Evolutionary conservation across 2,113 vertebrate genomes (phyloP), one percentile per base, ranked within the genome.

Genomic region (Falco punctatus): DNA sequence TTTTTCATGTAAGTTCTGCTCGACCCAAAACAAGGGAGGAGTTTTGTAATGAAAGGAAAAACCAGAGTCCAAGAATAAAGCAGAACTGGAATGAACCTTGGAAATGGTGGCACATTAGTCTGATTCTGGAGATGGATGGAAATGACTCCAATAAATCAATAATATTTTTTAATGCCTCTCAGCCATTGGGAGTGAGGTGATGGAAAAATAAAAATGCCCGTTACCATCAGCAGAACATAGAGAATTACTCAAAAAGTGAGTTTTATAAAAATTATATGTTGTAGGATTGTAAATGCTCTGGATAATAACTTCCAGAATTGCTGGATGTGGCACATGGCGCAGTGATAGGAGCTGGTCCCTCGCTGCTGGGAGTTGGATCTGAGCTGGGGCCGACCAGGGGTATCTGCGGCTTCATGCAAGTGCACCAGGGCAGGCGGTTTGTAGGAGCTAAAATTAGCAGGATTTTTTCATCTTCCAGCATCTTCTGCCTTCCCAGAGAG

Each of bases 361-460:
- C 2, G 4, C 24, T 46, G 64, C 48, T 0, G 15, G 42, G 51
- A 72, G n/a, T 24, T 58, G 1, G 1, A 23, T 10, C 40, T 0
- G 27, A 52, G 38, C 78, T 1, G 5, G 52, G 33, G 33, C 19
- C 1, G 11, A 22, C 46, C 44, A 23, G 62, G 57, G 33, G 12
- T 0, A 1, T 5, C 59, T 20, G 35, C 0, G 19, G 28, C 55
- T 86, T 69, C 33, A 2, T 4, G 52, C 44, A 26, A 12, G 33
- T 30, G 71, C 59, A 24, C 17, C 9, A 9, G 70, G 64, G 35
- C 35, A 22, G 11, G 44, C 5, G 5, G 40, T 58, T 44, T 8
- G 9, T n/a, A 21, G 86, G 35, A n/a, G 49, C 9, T 30, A 22
- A 44, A 65, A 42, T 54, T 14, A 42, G 28, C 38, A 20, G 46